Evolutionary conservation across 2,888 invertebrate genomes (phyloP), one percentile per base, ranked within the genome.

Genomic region (Euzophera pinguis): DNA sequence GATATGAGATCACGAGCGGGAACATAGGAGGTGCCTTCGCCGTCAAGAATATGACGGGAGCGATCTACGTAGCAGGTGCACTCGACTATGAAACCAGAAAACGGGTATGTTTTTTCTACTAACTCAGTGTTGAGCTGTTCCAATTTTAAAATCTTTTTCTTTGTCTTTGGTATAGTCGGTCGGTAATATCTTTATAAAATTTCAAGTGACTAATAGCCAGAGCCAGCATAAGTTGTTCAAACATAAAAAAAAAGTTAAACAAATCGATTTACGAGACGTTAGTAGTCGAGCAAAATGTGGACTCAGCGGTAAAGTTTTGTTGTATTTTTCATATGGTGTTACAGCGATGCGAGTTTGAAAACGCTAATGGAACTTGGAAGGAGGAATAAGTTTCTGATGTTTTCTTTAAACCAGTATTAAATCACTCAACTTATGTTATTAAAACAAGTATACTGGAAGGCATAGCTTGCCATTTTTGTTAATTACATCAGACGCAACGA

Each of bases 1-100:
- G 98, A 93, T 99, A 99, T 93, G 98, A 98, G 95, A 98, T 99
- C 91, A 98, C 98, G 90, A 97, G 97, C 94, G 98, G 98, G 92
- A 99, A 99, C 95, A 95, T 97, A 93, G 98, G 98, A 61, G 98
- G 98, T 72, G 98, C 98, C 37, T 98, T 98, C 85, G 98, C 98
- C 70, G 98, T 98, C 81, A 98, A 98, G 92, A 98, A 98, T 91
- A 98, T 98, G 96, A 98, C 98, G 65, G 99, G 99, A 71, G 98
- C 98, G 82, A 98, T 99, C 89, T 98, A 98, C 91, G 98, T 99
- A 68, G 98, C 98, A 56, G 98, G 98, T 65, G 97, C 98, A 56
- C 93, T 99, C 80, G 99, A 99, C 92, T 99, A 98, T 86, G 98
- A 98, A 88, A 97, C 97, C 52, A 93, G 97, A 77, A 97, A 97